A percentile compares a stretch with the other conserved stretches of the same genome.
Evolutionary conservation across 2,797 vertebrate genomes (phyloP).

Genomic region (Acanthornis magna): DNA sequence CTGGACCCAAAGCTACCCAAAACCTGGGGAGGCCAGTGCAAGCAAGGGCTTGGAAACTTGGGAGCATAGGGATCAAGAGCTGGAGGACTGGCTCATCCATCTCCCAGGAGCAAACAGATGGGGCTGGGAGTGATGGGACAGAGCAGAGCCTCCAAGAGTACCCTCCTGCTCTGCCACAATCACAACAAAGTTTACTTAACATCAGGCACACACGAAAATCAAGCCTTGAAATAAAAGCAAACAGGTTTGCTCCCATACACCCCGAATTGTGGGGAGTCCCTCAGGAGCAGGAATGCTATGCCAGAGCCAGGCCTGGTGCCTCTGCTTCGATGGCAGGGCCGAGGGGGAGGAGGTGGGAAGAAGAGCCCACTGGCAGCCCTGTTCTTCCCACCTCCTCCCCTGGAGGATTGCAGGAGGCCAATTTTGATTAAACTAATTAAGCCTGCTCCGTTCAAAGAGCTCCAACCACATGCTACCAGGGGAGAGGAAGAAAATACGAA

Average conservation of each 20-base stretch:
- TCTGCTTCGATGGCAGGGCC: neutral
- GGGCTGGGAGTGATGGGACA: neutral
- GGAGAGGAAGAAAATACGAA: neutral
- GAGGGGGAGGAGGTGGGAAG: neutral
- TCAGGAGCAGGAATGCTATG: accelerated
- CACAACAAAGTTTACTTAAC: neutral
- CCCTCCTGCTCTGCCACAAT: neutral
- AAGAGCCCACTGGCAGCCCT: neutral
- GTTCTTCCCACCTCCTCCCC: slow-evolving; percentile 24
- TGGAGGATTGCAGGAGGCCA: slow-evolving; percentile 27
- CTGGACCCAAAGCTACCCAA: neutral
- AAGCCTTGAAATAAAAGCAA: neutral
- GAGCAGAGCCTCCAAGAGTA: neutral
- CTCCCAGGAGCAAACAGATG: neutral
- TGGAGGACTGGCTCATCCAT: neutral
- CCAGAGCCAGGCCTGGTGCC: neutral
- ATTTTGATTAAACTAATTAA: slow-evolving; percentile 58
- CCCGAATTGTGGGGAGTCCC: neutral
- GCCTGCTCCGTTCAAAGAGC: slow-evolving; percentile 6
- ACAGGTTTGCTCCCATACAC: neutral
- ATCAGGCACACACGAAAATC: neutral
- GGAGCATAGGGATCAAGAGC: neutral
- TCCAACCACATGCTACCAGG: slow-evolving; percentile 20
- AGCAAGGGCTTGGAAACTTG: neutral
- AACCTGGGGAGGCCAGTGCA: neutral